Percentiles rank a stretch among this genome's conserved stretches.
Conservation (phyloP, 2,888 invertebrate species). For the Tubiluchus corallicola region DNA sequence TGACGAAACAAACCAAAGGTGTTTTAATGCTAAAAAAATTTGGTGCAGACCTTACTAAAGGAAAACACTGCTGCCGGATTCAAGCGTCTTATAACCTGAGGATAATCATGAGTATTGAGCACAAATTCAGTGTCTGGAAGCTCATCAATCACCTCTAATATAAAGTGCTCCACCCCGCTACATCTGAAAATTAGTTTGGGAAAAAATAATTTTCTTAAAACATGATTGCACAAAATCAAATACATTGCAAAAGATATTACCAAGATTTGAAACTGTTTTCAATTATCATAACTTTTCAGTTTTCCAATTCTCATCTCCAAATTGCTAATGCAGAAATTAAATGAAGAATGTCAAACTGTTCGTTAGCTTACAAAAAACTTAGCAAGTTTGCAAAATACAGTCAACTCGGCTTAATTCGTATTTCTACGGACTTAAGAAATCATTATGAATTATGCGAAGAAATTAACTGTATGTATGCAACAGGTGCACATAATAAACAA, state of each 20-base stretch:
- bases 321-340: too few species aligned
- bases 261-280: neutral
- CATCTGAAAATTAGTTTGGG: conserved; percentile 38
- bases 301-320: neutral
- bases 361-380: too few species aligned
- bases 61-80: conserved; percentile 63
- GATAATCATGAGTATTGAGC: conserved; percentile 81
- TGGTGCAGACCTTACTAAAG: conserved; percentile 81
- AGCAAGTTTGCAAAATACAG: too few species aligned
- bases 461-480: too few species aligned
- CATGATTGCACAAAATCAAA: neutral
- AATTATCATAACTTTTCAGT: neutral
- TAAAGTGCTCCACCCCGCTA: conserved; percentile 71
- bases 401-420: too few species aligned
- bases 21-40: too few species aligned
- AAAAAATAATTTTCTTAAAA: conserved; percentile 7
- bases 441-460: too few species aligned
- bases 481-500: too few species aligned
- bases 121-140: conserved; percentile 66
- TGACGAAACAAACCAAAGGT: too few species aligned
- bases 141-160: conserved; percentile 43
- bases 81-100: conserved; percentile 50
- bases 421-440: too few species aligned
- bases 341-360: too few species aligned
- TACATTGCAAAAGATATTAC: neutral